Conservation (phyloP, 2,888 invertebrate genomes). For the Dione vanillae region DNA sequence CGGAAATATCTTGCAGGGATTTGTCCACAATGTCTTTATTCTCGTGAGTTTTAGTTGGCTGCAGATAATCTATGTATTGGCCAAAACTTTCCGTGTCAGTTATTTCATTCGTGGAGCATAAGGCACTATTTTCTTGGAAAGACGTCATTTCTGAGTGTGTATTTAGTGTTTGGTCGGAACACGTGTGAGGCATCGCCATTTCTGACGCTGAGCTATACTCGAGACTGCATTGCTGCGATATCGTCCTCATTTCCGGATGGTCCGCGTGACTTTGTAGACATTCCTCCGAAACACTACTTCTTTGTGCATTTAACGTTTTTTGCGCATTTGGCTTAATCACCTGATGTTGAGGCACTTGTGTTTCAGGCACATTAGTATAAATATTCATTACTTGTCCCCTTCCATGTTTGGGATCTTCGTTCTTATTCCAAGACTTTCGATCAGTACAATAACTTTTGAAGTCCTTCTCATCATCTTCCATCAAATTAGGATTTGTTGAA, state of each 20-base stretch:
- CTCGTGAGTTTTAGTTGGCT: slow-evolving; percentile 67
- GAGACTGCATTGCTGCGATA: slow-evolving; percentile 88
- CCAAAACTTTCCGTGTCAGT: slow-evolving; percentile 82
- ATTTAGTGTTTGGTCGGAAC: slow-evolving; percentile 79
- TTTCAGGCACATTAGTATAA: slow-evolving; percentile 86
- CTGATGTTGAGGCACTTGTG: slow-evolving; percentile 85
- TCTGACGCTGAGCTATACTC: slow-evolving; percentile 87
- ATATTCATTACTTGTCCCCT: slow-evolving; percentile 82
- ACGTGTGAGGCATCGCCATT: slow-evolving; percentile 80
- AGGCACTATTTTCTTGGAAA: slow-evolving; percentile 77
- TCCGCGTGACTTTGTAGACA: slow-evolving; percentile 76
- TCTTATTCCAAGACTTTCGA: slow-evolving; percentile 71
- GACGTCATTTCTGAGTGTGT: slow-evolving; percentile 80
- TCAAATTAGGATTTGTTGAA: slow-evolving; percentile 86
- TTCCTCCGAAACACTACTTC: slow-evolving; percentile 77
- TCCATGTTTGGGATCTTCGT: slow-evolving; percentile 68
- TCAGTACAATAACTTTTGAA: slow-evolving; percentile 73
- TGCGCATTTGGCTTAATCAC: slow-evolving; percentile 70
- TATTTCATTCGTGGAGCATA: slow-evolving; percentile 80
- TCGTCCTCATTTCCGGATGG: slow-evolving; percentile 84
- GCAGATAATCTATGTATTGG: slow-evolving; percentile 77
- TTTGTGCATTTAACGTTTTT: slow-evolving; percentile 66
- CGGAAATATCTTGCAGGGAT: slow-evolving; percentile 77
- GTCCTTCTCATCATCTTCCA: slow-evolving; percentile 86
- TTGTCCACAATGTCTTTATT: slow-evolving; percentile 69